Conservation (phyloP, 2,113 vertebrate species). For the Scophthalmus maximus region DNA sequence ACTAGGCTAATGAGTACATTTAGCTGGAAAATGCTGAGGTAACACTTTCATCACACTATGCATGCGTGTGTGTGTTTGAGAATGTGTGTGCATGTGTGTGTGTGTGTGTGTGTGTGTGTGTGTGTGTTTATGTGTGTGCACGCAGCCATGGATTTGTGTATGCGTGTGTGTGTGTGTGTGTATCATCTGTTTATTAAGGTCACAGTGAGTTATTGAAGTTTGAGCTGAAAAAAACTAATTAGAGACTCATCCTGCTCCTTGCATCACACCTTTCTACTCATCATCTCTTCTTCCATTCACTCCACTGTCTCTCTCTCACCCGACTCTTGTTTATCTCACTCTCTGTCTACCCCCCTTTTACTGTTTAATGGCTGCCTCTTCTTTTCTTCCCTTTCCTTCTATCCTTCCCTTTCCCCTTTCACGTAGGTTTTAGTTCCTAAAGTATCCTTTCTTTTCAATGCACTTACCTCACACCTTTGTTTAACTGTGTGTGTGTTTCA, state of each 20-base stretch:
- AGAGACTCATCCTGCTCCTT: slow-evolving; percentile 69
- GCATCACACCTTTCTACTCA: slow-evolving; percentile 68
- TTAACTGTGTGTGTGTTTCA: background rate
- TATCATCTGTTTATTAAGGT: slow-evolving; percentile 81
- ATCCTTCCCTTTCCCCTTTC: background rate
- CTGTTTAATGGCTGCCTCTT: slow-evolving; percentile 13
- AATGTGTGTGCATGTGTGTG: slow-evolving; percentile 7
- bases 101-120: slow-evolving; percentile 13
- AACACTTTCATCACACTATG: slow-evolving; percentile 77
- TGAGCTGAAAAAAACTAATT: slow-evolving; percentile 73
- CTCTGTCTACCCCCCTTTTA: background rate
- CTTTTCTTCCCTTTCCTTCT: background rate
- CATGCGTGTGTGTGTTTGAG: slow-evolving; percentile 30
- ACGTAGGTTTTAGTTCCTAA: background rate
- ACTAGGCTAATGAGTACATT: slow-evolving; percentile 85
- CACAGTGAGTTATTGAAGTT: slow-evolving; percentile 73
- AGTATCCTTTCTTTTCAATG: background rate
- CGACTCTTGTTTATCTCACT: background rate
- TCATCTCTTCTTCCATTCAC: slow-evolving; percentile 28
- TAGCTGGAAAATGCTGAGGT: slow-evolving; percentile 82
- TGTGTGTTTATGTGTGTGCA: slow-evolving; percentile 14
- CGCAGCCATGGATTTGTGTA: slow-evolving; percentile 19
- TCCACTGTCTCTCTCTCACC: slow-evolving; percentile 18
- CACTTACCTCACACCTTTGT: background rate
- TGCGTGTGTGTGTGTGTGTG: slow-evolving; percentile 11